These are phyloP conservation scores for Psammodynastes pulverulentus DNA, from an alignment of 2,113 vertebrate genomes.

Conservation along the genomic window DNA sequence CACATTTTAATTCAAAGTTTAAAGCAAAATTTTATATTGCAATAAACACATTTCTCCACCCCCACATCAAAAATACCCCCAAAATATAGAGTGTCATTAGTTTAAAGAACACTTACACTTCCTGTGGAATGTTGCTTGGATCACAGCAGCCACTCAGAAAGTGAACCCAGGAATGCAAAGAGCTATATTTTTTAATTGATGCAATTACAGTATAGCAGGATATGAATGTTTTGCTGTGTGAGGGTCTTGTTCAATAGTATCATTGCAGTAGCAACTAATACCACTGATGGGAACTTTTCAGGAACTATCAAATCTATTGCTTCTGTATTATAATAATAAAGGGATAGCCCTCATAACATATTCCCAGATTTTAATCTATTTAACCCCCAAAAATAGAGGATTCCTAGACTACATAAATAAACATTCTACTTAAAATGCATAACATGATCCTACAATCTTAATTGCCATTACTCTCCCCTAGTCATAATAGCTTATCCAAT, in stretches of 20 bases:
- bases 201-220: background rate
- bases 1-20: background rate
- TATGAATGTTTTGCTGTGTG: background rate
- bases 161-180: background rate
- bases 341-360: background rate
- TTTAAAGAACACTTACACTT: background rate
- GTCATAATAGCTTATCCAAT: background rate
- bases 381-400: background rate
- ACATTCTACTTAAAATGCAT: background rate
- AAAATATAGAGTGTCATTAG: background rate
- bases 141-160: background rate
- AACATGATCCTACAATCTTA: background rate
- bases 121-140: background rate
- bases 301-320: background rate
- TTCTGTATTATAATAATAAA: background rate
- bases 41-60: background rate
- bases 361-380: background rate
- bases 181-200: background rate
- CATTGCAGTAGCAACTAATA: background rate
- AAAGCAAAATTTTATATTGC: background rate
- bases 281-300: background rate
- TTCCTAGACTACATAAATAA: background rate
- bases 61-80: rapidly evolving
- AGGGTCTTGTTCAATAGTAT: background rate
- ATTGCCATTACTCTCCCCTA: background rate